Percentiles rank a stretch among this genome's conserved stretches.
phyloP scores from a whole-genome alignment of 2,113 vertebrate species.

The Hassar affinis region DNA sequence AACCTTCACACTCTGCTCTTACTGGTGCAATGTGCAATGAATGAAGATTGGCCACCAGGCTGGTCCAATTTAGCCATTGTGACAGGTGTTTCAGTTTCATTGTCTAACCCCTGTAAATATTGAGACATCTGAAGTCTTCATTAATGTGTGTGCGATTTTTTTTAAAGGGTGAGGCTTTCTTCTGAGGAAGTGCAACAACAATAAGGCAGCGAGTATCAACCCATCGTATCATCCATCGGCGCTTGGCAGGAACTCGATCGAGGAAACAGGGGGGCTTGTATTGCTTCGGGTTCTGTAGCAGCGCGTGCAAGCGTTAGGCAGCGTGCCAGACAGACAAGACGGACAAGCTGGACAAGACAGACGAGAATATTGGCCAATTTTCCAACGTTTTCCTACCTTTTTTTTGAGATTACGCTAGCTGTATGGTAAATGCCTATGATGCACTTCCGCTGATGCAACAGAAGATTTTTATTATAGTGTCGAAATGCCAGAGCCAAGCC shows the following conservation, averaged over 20 bases:
- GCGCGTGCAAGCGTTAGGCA: constrained; percentile 50
- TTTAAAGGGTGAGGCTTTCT: not conserved
- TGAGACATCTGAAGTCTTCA: not conserved
- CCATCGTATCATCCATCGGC: constrained; percentile 40
- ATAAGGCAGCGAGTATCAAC: not conserved
- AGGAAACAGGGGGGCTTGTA: constrained; percentile 60
- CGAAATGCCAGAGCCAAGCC: not conserved
- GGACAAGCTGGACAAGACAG: not conserved
- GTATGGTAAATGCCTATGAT: not conserved
- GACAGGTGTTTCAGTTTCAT: no score
- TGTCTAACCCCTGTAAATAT: not conserved
- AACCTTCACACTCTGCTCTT: no score
- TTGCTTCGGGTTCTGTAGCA: constrained; percentile 63
- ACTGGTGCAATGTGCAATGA: no score
- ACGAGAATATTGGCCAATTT: not conserved
- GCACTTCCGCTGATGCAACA: constrained; percentile 11
- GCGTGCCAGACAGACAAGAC: constrained; percentile 34
- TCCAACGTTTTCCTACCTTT: not conserved
- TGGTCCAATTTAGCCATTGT: no score
- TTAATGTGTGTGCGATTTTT: not conserved
- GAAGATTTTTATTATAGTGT: not conserved
- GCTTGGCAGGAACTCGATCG: constrained; percentile 56
- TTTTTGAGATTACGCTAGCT: not conserved
- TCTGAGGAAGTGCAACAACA: constrained; percentile 17
- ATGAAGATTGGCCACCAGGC: no score